A percentile compares a stretch with the other conserved stretches of the same genome.
Conservation (phyloP, 2,113 vertebrate genomes). For the Rhineura floridana region DNA sequence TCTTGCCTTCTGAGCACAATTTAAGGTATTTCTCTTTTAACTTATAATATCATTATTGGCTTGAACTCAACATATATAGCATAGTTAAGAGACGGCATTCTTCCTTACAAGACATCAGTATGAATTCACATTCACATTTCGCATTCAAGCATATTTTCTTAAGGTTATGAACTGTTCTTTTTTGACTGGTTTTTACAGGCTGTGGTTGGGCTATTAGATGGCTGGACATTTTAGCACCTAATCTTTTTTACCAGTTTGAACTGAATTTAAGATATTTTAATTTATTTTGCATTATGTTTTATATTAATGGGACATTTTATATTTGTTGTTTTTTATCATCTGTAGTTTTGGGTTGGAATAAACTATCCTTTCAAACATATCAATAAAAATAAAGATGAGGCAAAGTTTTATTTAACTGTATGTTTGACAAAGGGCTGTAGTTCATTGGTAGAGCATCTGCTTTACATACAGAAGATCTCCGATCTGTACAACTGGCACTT, state of each 20-base stretch:
- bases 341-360: background rate
- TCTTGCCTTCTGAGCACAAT: background rate
- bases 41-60: background rate
- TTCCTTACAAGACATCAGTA: background rate
- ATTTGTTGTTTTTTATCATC: conserved; percentile 18
- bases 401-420: background rate
- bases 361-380: background rate
- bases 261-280: background rate
- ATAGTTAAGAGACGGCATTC: background rate
- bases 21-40: background rate
- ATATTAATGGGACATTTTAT: background rate
- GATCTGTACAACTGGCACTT: too few relatives aligned
- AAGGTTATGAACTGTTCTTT: background rate
- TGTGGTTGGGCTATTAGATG: background rate
- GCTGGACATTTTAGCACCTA: background rate
- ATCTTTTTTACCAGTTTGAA: background rate
- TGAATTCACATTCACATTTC: too few relatives aligned
- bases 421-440: conserved; percentile 15
- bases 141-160: background rate
- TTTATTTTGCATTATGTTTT: background rate
- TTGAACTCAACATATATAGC: background rate
- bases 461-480: too few relatives aligned
- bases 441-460: background rate
- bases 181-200: background rate
- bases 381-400: background rate